phyloP scores from a whole-genome alignment of 2,888 invertebrate species.

The Campaea margaritaria region DNA sequence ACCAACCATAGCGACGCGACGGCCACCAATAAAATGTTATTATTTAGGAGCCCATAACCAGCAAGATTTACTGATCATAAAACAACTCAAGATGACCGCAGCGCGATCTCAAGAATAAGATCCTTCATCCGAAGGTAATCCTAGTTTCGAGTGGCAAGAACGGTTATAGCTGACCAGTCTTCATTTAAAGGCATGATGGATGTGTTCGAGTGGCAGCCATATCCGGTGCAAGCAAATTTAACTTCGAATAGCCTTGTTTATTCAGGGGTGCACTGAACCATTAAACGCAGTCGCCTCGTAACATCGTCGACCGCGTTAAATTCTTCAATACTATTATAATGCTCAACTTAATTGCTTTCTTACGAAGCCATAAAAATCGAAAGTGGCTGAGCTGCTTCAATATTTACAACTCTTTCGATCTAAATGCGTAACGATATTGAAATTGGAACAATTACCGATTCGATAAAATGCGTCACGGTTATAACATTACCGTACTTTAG shows the following conservation, averaged over 20 bases:
- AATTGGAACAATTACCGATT: conserved; percentile 63
- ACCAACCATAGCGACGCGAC: conserved; percentile 53
- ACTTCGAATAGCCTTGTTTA: conserved; percentile 80
- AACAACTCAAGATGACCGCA: conserved; percentile 69
- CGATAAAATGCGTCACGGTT: conserved; percentile 46
- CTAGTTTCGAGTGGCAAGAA: conserved; percentile 60
- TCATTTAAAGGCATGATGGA: conserved; percentile 74
- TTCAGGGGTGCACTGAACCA: conserved; percentile 84
- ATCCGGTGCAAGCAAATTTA: conserved; percentile 84
- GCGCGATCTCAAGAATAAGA: conserved; percentile 50
- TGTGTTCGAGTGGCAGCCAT: conserved; percentile 79
- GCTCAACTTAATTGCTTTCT: conserved; percentile 80
- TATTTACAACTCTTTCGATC: conserved; percentile 67
- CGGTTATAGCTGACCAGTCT: conserved; percentile 63
- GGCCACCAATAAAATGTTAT: conserved; percentile 79
- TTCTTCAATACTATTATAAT: conserved; percentile 83
- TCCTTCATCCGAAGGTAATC: conserved; percentile 58
- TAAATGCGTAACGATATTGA: conserved; percentile 68
- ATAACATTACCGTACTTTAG: conserved; percentile 30
- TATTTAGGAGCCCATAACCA: conserved; percentile 82
- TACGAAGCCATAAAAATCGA: conserved; percentile 77
- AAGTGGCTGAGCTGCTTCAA: conserved; percentile 70
- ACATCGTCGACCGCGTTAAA: conserved; percentile 79
- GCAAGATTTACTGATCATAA: conserved; percentile 79
- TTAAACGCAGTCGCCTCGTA: conserved; percentile 74